Conservation (phyloP, 2,113 vertebrate genomes). For the Megaceryle maxima region DNA sequence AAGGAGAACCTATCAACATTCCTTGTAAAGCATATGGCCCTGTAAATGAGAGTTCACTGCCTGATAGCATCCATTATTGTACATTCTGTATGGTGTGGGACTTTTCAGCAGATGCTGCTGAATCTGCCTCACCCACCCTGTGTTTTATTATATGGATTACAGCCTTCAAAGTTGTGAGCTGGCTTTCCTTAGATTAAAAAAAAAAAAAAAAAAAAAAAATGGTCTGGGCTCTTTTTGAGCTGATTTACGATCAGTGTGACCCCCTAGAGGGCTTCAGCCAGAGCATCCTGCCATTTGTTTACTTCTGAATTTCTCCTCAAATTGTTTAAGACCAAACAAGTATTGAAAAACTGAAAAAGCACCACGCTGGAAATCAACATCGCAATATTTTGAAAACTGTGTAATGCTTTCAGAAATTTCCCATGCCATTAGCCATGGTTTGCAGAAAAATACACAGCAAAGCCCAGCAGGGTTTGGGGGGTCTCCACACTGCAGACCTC, state of each 20-base stretch:
- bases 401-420: not conserved
- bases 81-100: not conserved
- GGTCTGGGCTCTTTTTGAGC: not conserved
- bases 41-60: constrained; percentile 34
- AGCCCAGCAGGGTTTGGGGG: not conserved
- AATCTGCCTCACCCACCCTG: not conserved
- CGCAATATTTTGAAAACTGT: not conserved
- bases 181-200: not conserved
- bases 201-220: not conserved
- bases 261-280: not conserved
- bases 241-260: fast-evolving
- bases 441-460: not conserved
- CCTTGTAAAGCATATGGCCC: constrained; percentile 48
- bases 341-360: not conserved
- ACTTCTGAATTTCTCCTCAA: not conserved
- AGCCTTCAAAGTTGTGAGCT: not conserved
- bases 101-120: constrained; percentile 24
- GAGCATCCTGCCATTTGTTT: constrained; percentile 7
- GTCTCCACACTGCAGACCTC: not conserved
- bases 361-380: not conserved
- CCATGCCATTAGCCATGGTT: not conserved
- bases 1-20: constrained; percentile 51
- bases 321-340: not conserved
- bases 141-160: constrained; percentile 34
- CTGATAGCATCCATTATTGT: constrained; percentile 34